Evolutionary conservation across 1,140 invertebrate genomes (phyloP).

Genomic region (Vanessa atalanta): DNA sequence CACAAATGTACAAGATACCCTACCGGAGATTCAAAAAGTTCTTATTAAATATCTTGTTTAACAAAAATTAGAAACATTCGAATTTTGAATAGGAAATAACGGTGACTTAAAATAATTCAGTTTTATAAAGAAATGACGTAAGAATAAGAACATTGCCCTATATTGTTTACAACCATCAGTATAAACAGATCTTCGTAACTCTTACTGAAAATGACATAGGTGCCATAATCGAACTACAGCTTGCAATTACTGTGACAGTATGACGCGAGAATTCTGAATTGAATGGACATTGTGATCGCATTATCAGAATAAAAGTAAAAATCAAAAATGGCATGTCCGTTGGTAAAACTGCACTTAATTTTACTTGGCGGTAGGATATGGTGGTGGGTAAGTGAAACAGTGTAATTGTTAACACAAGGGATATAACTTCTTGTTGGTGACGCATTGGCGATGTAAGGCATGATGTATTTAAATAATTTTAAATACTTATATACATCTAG

Average conservation of each 20-base stretch:
- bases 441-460: too few relatives aligned
- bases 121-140: constrained; percentile 32
- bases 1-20: constrained; percentile 28
- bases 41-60: constrained; percentile 4
- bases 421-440: too few relatives aligned
- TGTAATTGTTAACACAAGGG: neutral
- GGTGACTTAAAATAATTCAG: constrained; percentile 17
- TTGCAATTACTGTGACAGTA: constrained; percentile 8
- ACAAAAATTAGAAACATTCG: neutral
- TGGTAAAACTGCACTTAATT: neutral
- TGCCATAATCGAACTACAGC: neutral
- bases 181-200: neutral
- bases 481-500: too few relatives aligned
- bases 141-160: constrained; percentile 30
- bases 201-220: constrained; percentile 3
- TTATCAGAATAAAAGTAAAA: neutral
- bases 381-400: neutral
- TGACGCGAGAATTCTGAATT: constrained; percentile 25
- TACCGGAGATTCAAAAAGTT: constrained; percentile 26
- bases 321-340: neutral
- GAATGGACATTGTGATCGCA: constrained; percentile 21
- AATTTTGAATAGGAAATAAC: constrained; percentile 1
- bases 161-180: constrained; percentile 18
- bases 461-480: too few relatives aligned
- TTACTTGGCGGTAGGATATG: too few relatives aligned